These are phyloP conservation scores for Cassiopea andromeda DNA, from an alignment of 30 jellyfish, hydroid and myxozoan species.

Conservation along the genomic window DNA sequence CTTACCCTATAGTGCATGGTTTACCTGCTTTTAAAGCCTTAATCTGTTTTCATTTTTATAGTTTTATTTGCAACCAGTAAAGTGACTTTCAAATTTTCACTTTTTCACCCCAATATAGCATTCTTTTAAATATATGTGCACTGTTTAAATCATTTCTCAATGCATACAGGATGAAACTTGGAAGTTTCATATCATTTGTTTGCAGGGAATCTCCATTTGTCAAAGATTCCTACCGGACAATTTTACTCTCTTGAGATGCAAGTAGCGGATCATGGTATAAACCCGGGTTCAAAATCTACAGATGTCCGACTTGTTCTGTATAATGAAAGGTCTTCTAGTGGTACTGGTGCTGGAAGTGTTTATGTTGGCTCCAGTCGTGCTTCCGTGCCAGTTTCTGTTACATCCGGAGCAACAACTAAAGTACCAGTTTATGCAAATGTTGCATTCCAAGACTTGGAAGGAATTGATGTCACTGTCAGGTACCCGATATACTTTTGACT, in stretches of 20 bases:
- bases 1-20: too few relatives aligned
- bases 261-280: conserved; percentile 55
- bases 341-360: conserved; percentile 70
- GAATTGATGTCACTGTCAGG: conserved; percentile 64
- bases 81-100: too few relatives aligned
- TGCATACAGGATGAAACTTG: too few relatives aligned
- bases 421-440: conserved; percentile 84
- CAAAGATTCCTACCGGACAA: conserved; percentile 46
- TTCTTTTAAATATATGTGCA: not conserved
- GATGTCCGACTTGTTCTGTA: conserved; percentile 43
- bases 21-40: too few relatives aligned
- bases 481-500: not conserved
- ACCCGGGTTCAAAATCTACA: conserved; percentile 51
- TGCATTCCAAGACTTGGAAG: conserved; percentile 84
- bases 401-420: conserved; percentile 50
- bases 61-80: too few relatives aligned
- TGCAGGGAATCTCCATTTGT: conserved; percentile 56
- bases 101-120: not conserved
- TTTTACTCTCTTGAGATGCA: conserved; percentile 56
- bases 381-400: conserved; percentile 35
- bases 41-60: too few relatives aligned
- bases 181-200: not conserved
- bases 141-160: too few relatives aligned
- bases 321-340: conserved; percentile 40
- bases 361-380: conserved; percentile 74